Percentiles rank a stretch among this genome's conserved stretches.
phyloP scores from a whole-genome alignment of 2,113 vertebrate species.

The Calidris pugnax region DNA sequence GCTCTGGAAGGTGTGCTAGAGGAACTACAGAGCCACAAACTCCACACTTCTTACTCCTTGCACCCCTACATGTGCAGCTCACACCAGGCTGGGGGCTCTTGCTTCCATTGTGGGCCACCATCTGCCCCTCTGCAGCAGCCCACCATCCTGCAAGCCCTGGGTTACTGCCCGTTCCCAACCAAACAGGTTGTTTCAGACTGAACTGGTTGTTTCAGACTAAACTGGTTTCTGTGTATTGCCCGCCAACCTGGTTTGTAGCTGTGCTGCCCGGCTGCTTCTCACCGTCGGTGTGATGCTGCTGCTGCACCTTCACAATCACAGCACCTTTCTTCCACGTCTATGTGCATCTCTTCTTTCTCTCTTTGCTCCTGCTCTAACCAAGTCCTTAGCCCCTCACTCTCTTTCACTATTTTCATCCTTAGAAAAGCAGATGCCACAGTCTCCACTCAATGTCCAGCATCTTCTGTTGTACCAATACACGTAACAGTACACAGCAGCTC shows the following conservation, averaged over 20 bases:
- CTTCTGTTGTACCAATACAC: neutral
- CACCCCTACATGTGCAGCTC: rapidly evolving
- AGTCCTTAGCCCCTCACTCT: neutral
- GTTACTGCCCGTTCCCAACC: neutral
- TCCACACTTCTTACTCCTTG: neutral
- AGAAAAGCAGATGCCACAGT: neutral
- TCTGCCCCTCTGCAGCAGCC: neutral
- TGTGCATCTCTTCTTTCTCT: neutral
- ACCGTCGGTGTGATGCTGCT: too few relatives aligned
- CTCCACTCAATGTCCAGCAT: too few relatives aligned
- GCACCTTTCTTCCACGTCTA: neutral
- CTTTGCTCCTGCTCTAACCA: neutral
- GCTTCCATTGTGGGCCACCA: neutral
- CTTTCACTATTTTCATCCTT: neutral
- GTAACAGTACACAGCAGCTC: neutral
- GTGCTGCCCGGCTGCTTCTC: neutral
- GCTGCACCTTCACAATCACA: neutral
- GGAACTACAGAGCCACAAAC: too few relatives aligned
- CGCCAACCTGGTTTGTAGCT: neutral
- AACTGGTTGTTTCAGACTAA: neutral
- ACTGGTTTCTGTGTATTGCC: neutral
- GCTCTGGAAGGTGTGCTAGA: neutral
- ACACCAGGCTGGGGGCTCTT: too few relatives aligned
- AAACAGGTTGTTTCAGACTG: neutral
- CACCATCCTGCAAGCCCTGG: neutral